Percentiles rank a stretch among this genome's conserved stretches.
Conservation (phyloP, 2,113 vertebrate genomes). For the Arvicanthis niloticus region DNA sequence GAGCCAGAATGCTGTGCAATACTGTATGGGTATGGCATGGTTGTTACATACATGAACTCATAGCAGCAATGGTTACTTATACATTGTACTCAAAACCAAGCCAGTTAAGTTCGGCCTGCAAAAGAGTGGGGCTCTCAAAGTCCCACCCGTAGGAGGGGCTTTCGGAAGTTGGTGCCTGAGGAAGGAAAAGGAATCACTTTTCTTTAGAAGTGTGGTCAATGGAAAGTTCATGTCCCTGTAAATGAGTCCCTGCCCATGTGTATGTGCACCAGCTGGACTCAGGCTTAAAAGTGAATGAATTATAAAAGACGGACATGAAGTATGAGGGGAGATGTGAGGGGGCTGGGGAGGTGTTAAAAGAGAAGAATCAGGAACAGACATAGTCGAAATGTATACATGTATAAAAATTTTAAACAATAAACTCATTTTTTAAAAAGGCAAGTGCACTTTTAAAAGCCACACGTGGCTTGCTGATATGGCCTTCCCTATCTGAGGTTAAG, state of each 20-base stretch:
- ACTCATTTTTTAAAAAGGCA: not conserved
- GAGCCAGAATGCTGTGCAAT: too few relatives aligned
- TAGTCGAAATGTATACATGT: not conserved
- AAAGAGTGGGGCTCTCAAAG: not conserved
- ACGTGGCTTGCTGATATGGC: not conserved
- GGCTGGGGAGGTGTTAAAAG: not conserved
- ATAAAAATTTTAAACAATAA: not conserved
- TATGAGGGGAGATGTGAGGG: not conserved
- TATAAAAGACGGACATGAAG: not conserved
- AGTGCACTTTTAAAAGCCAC: not conserved
- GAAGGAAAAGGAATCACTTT: too few relatives aligned
- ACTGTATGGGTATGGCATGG: not conserved
- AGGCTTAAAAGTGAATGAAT: not conserved
- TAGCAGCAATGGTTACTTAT: not conserved
- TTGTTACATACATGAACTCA: not conserved
- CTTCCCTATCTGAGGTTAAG: not conserved
- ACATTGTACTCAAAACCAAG: not conserved
- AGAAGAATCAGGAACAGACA: not conserved
- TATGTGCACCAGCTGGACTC: not conserved
- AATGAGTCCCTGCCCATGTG: not conserved
- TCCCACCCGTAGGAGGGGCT: not conserved
- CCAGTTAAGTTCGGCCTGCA: not conserved
- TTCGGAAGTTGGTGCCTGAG: not conserved
- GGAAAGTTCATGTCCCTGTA: not conserved
- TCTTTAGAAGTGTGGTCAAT: not conserved